Evolutionary conservation across 2,888 invertebrate genomes (phyloP), one percentile per base, ranked within the genome.

Genomic region (Trachelus stipa): DNA sequence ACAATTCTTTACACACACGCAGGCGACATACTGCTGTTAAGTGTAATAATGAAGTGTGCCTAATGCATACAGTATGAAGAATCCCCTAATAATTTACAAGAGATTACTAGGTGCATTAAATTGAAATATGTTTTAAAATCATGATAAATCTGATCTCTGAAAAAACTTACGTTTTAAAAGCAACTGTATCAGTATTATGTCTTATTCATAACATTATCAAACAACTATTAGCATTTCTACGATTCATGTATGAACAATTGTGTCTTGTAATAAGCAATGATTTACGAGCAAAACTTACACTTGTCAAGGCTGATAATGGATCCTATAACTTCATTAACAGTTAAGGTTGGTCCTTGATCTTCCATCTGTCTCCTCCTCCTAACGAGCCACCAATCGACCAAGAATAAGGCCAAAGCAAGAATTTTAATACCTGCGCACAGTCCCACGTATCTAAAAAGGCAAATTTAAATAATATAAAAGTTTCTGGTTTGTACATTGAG

Each of bases 381-480:
- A 76, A 98, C 97, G 75, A 98, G 92, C 95, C 97, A 96, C 97
- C 97, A 98, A 90, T 98, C 98, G 40, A 96, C 94, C 85, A 96
- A 92, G 92, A 98, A 98, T 88, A 98, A 95, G 12, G 96, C 95
- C 79, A 97, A 92, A 0, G 98, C 98, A 73, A 98, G 93, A 78
- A 97, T 95, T 92, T 98, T 98, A 77, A 98, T 96, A 11, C 96
- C 96, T 76, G 97, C 96, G 90, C 98, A 97, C 12, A 98, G 94
- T 34, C 98, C 98, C 76, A 97, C 97, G 89, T 97, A 97, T 91
- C 97, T 96, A 86, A n/a, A 86, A 86, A 87, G 40, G 77, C 75
- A 37, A 31, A 35, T 76, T 35, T 68, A 33, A 69, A 33, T 30
- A 75, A 34, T 33, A 69, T 71, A 30, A 34, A 33, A 31, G 30